Conservation (phyloP, 2,113 vertebrate genomes). For the Irena cyanogastra region DNA sequence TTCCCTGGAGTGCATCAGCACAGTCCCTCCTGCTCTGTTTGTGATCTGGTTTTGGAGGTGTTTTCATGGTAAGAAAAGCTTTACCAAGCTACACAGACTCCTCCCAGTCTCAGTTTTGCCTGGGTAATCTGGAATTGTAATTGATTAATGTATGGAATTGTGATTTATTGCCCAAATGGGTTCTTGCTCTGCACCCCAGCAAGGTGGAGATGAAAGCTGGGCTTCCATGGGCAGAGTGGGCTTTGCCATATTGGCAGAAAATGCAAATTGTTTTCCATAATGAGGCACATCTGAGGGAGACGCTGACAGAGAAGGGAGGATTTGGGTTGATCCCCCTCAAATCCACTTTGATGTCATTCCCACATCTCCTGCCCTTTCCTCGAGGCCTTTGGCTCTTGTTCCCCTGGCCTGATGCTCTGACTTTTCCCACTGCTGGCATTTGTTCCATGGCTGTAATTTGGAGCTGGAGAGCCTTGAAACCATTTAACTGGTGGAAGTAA, state of each 20-base stretch:
- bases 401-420: conserved; percentile 47
- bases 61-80: not conserved
- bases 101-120: not conserved
- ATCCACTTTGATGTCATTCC: conserved; percentile 34
- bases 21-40: not conserved
- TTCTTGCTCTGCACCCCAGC: not conserved
- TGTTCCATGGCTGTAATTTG: conserved; percentile 64
- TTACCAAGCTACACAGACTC: not conserved
- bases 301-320: not conserved
- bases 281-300: not conserved
- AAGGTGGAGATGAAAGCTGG: not conserved
- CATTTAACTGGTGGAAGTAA: conserved; percentile 78
- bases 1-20: not conserved
- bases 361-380: conserved; percentile 63
- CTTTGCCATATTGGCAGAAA: not conserved
- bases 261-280: not conserved
- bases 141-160: not conserved
- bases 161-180: not conserved
- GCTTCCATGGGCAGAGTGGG: not conserved
- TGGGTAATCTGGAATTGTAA: too few species aligned
- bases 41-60: not conserved
- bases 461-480: conserved; percentile 75
- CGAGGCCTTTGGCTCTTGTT: conserved; percentile 51
- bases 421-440: conserved; percentile 61
- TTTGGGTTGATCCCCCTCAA: not conserved